Conservation (phyloP, 1,140 invertebrate genomes). For the Cydia pomonella region DNA sequence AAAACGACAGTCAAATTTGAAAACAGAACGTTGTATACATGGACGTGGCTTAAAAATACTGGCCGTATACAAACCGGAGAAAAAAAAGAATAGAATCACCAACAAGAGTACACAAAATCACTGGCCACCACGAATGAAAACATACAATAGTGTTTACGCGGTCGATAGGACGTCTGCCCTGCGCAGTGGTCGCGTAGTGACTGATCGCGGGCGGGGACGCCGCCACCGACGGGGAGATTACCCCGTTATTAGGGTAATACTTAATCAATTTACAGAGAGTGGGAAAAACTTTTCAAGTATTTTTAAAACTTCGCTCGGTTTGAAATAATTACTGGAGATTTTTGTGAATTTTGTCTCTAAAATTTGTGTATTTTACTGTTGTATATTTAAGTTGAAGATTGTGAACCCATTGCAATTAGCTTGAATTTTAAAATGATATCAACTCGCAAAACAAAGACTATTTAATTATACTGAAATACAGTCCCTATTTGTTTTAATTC, state of each 20-base stretch:
- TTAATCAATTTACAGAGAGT: slow-evolving; percentile 12
- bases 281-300: neutral
- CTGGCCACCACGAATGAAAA: slow-evolving; percentile 27
- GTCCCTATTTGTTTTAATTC: neutral
- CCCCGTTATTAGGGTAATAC: slow-evolving; percentile 42
- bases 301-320: neutral
- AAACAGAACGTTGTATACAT: neutral
- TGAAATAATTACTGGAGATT: neutral
- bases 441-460: too few species aligned
- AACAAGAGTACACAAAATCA: slow-evolving; percentile 20
- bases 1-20: neutral
- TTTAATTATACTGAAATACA: too few species aligned
- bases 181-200: slow-evolving; percentile 41
- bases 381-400: neutral
- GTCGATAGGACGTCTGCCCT: slow-evolving; percentile 40
- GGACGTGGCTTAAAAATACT: neutral
- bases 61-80: slow-evolving; percentile 1
- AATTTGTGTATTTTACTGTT: too few species aligned
- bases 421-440: too few species aligned
- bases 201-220: slow-evolving; percentile 41
- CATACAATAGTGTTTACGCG: slow-evolving; percentile 36
- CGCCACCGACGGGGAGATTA: slow-evolving; percentile 41
- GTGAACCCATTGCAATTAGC: too few species aligned
- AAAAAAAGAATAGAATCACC: slow-evolving; percentile 13
- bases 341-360: too few species aligned